These are phyloP conservation scores for Cricetomys ansorgei DNA, from an alignment of 2,113 vertebrate species.

Conservation along the genomic window DNA sequence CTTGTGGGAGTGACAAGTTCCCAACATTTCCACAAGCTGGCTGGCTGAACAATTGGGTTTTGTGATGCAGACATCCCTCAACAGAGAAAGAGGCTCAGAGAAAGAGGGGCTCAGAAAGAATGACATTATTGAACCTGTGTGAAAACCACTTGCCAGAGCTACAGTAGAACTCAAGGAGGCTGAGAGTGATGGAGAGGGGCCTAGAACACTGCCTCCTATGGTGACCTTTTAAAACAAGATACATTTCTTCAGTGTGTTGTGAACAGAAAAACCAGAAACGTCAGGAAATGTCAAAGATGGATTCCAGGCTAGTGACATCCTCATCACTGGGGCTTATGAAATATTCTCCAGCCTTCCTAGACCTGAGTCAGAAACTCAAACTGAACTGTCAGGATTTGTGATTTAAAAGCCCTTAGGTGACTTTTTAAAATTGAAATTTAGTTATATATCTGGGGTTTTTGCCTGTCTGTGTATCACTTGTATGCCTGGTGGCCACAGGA, in stretches of 20 bases:
- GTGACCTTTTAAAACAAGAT: neutral
- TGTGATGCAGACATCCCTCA: neutral
- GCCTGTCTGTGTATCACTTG: neutral
- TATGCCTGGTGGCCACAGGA: neutral
- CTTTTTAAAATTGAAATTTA: neutral
- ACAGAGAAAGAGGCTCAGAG: neutral
- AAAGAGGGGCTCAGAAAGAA: neutral
- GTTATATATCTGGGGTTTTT: neutral
- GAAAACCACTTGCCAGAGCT: neutral
- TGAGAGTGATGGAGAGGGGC: neutral
- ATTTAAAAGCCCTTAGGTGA: neutral
- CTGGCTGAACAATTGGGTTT: neutral
- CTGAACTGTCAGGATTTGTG: neutral
- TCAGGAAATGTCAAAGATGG: neutral
- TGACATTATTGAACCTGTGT: neutral
- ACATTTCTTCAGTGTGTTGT: neutral
- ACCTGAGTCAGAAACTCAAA: neutral
- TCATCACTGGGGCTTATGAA: neutral
- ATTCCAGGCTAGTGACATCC: neutral
- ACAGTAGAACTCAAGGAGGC: neutral
- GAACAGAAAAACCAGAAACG: neutral
- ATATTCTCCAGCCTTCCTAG: neutral
- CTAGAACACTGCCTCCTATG: neutral
- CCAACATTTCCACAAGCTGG: neutral
- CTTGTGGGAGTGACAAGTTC: neutral